Conservation (phyloP, 2,797 vertebrate species). For the Channallabes apus region DNA sequence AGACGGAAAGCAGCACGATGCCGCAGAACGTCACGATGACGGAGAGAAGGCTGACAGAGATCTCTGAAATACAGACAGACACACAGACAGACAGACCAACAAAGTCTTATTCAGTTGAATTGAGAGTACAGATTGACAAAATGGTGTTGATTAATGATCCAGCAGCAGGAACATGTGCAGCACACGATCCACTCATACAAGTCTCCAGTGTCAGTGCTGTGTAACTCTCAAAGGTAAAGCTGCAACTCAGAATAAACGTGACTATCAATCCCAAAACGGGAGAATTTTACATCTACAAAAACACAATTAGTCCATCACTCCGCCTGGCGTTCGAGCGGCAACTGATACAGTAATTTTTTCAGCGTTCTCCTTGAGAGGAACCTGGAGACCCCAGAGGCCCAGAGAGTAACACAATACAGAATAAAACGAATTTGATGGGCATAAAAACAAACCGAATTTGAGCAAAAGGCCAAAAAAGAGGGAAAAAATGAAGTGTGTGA, state of each 20-base stretch:
- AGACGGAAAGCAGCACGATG: slow-evolving; percentile 89
- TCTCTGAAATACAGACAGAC: slow-evolving; percentile 71
- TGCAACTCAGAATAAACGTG: background rate
- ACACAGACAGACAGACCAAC: slow-evolving; percentile 24
- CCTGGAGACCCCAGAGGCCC: background rate
- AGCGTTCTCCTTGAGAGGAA: background rate
- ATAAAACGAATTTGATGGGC: background rate
- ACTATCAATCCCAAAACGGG: background rate
- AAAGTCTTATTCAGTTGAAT: background rate
- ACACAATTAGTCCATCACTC: background rate
- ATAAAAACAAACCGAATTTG: background rate
- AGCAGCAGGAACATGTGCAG: background rate
- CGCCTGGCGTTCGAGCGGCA: background rate
- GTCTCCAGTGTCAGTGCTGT: background rate
- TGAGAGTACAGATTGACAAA: background rate
- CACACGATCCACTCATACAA: no score
- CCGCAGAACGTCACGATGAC: slow-evolving; percentile 94
- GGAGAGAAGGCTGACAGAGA: slow-evolving; percentile 89
- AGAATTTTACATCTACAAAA: no score
- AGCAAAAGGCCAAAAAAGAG: background rate
- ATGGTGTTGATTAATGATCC: background rate
- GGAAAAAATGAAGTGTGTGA: no score
- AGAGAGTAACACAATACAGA: background rate
- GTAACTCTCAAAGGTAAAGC: background rate
- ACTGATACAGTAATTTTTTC: background rate